Evolutionary conservation across 1,140 invertebrate genomes (phyloP).

Genomic region (Saccostrea cuccullata): DNA sequence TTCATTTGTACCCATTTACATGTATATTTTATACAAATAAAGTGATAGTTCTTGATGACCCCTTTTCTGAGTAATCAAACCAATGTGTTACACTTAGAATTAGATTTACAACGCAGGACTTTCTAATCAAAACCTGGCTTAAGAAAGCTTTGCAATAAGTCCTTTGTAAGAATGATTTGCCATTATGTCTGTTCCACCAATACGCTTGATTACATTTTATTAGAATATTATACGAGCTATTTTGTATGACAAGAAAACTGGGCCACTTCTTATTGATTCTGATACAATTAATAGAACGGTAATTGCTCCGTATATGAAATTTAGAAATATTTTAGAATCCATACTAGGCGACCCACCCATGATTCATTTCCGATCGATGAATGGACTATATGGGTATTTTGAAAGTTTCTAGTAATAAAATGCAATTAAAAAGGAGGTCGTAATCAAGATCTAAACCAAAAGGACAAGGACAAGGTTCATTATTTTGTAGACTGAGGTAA

Average conservation of each 20-base stretch:
- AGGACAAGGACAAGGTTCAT: too few species aligned
- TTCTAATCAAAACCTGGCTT: not conserved
- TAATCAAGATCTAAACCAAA: too few species aligned
- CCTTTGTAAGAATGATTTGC: not conserved
- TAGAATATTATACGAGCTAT: conserved; percentile 21
- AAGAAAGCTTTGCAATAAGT: not conserved
- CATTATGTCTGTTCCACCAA: not conserved
- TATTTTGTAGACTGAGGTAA: too few species aligned
- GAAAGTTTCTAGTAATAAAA: too few species aligned
- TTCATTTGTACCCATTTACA: not conserved
- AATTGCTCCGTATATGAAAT: not conserved
- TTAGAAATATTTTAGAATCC: too few species aligned
- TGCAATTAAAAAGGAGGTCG: too few species aligned
- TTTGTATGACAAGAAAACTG: conserved; percentile 7
- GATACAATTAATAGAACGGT: not conserved
- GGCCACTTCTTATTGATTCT: not conserved
- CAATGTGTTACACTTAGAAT: not conserved
- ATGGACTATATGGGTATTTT: too few species aligned
- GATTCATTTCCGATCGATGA: too few species aligned
- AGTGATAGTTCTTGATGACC: not conserved
- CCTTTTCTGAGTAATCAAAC: not conserved
- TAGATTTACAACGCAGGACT: not conserved
- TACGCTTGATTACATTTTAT: conserved; percentile 16
- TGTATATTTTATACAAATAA: not conserved
- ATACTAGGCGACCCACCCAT: too few species aligned